Evolutionary conservation across 1,140 invertebrate genomes (phyloP).

Genomic region (Meloidogyne chitwoodi): DNA sequence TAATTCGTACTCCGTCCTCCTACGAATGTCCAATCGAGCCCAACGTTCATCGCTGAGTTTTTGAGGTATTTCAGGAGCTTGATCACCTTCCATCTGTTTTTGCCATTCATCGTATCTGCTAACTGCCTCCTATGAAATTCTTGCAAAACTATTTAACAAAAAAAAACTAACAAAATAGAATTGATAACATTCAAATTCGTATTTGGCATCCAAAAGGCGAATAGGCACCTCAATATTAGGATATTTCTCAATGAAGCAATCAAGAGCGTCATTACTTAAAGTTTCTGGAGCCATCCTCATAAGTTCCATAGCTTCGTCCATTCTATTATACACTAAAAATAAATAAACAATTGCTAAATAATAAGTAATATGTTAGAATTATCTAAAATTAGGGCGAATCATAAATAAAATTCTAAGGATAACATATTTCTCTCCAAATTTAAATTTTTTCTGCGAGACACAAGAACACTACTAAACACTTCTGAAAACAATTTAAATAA

Average conservation of each 20-base stretch:
- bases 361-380: not conserved
- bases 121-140: slow-evolving; percentile 29
- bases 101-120: slow-evolving; percentile 27
- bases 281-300: slow-evolving; percentile 30
- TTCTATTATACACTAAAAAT: slow-evolving; percentile 28
- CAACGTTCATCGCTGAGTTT: slow-evolving; percentile 42
- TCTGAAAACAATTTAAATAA: not conserved
- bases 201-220: slow-evolving; percentile 18
- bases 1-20: slow-evolving; percentile 42
- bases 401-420: too few relatives aligned
- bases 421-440: not conserved
- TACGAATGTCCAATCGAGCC: slow-evolving; percentile 35
- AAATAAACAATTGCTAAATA: not conserved
- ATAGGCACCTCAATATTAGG: slow-evolving; percentile 2
- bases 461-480: too few relatives aligned
- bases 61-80: slow-evolving; percentile 28
- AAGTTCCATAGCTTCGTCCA: slow-evolving; percentile 37
- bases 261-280: slow-evolving; percentile 9
- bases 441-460: not conserved
- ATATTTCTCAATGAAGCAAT: slow-evolving; percentile 19
- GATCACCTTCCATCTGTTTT: slow-evolving; percentile 27
- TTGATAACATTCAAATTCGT: slow-evolving; percentile 38
- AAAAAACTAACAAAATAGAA: slow-evolving; percentile 35
- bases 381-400: too few relatives aligned
- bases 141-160: not conserved